A percentile compares a stretch with the other conserved stretches of the same genome.
These are phyloP conservation scores for Archilochus colubris DNA, from an alignment of 2,113 vertebrate genomes.

Conservation along the genomic window DNA sequence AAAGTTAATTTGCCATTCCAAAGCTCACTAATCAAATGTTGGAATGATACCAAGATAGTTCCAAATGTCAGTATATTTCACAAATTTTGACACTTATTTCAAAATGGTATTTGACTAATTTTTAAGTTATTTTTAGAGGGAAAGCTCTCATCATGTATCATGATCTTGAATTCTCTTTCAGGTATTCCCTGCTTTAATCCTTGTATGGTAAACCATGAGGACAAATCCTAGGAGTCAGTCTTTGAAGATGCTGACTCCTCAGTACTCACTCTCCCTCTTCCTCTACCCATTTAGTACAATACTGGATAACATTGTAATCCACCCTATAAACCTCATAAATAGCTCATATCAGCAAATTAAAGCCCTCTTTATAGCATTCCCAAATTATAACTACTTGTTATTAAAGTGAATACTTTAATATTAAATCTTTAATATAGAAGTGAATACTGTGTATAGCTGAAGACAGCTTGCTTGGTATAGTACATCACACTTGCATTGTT, in stretches of 20 bases:
- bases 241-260: neutral
- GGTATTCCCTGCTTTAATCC: neutral
- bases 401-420: neutral
- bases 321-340: neutral
- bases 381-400: neutral
- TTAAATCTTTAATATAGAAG: neutral
- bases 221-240: neutral
- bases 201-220: neutral
- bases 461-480: neutral
- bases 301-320: neutral
- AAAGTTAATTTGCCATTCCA: neutral
- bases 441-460: neutral
- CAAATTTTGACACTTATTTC: slow-evolving; percentile 4
- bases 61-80: neutral
- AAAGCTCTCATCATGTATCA: neutral
- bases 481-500: neutral
- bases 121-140: neutral
- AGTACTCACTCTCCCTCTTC: neutral
- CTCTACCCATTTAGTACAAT: neutral
- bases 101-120: neutral
- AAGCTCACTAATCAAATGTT: neutral
- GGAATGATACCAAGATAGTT: neutral
- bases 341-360: neutral
- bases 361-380: neutral
- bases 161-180: neutral